phyloP scores from a whole-genome alignment of 2,888 invertebrate genomes.

The Hermaeophaga mercurialis region DNA sequence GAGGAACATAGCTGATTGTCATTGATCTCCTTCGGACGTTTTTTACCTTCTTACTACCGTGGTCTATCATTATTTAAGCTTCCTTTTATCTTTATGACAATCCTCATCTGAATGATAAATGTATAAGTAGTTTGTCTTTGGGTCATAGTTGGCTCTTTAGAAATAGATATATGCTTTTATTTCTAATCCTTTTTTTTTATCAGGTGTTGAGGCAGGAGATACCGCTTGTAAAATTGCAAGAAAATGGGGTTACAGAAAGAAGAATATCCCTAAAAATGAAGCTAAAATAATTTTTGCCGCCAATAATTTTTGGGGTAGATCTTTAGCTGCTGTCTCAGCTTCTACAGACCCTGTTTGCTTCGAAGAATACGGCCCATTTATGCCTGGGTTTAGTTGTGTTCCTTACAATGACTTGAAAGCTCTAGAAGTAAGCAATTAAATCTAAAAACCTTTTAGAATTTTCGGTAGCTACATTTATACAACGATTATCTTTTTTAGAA shows the following conservation, averaged over 20 bases:
- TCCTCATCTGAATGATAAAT: no score
- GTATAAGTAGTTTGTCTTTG: no score
- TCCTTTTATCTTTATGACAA: no score
- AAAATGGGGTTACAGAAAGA: constrained; percentile 81
- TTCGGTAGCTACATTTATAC: no score
- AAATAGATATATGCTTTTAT: neutral
- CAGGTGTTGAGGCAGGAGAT: constrained; percentile 81
- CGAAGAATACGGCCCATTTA: constrained; percentile 76
- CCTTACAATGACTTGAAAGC: constrained; percentile 75
- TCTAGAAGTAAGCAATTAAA: constrained; percentile 65
- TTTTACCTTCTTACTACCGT: no score
- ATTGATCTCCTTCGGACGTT: no score
- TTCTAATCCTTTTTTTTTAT: neutral
- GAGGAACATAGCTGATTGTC: no score
- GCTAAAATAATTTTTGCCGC: constrained; percentile 76
- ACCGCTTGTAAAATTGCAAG: constrained; percentile 79
- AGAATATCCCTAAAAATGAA: constrained; percentile 70
- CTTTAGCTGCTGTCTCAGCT: constrained; percentile 77
- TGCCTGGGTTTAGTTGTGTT: constrained; percentile 76
- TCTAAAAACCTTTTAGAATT: no score
- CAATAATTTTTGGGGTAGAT: constrained; percentile 85
- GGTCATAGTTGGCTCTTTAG: no score
- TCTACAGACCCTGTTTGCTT: constrained; percentile 77
- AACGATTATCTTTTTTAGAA: no score
- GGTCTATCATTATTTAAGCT: no score